A percentile compares a stretch with the other conserved stretches of the same genome.
These are phyloP conservation scores for Drosophila paulistorum DNA, from an alignment of 1,140 invertebrate genomes.

Conservation along the genomic window DNA sequence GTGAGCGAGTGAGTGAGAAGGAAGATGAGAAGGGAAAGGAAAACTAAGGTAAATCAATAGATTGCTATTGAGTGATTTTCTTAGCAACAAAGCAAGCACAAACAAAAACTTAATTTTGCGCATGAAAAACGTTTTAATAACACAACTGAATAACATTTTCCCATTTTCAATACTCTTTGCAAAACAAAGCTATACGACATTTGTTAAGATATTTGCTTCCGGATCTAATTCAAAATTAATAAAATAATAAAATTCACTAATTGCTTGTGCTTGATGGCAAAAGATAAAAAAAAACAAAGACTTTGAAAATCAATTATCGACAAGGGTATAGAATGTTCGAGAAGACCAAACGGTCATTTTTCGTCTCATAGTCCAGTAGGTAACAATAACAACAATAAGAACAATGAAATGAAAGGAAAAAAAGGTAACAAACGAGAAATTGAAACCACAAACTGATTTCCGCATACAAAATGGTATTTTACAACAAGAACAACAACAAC, in stretches of 20 bases:
- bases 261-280: too few species aligned
- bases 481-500: neutral
- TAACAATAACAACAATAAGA: slow-evolving; percentile 7
- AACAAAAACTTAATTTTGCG: slow-evolving; percentile 52
- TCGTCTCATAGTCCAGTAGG: neutral
- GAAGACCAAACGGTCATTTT: neutral
- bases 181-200: slow-evolving; percentile 2
- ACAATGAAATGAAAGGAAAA: neutral
- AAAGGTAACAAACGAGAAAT: slow-evolving; percentile 13
- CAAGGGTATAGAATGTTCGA: neutral
- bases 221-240: too few species aligned
- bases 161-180: slow-evolving; percentile 37
- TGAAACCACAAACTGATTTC: slow-evolving; percentile 14
- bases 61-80: neutral
- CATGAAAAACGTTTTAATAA: slow-evolving; percentile 65
- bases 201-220: neutral
- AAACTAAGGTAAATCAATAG: slow-evolving; percentile 13
- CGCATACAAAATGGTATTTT: slow-evolving; percentile 9
- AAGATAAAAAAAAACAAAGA: too few species aligned
- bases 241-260: too few species aligned
- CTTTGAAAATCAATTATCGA: too few species aligned
- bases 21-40: neutral
- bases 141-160: slow-evolving; percentile 49
- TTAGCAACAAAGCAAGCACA: slow-evolving; percentile 16
- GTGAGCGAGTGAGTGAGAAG: neutral